These are phyloP conservation scores for Uria aalge DNA, from an alignment of 2,113 vertebrate genomes.

Conservation along the genomic window DNA sequence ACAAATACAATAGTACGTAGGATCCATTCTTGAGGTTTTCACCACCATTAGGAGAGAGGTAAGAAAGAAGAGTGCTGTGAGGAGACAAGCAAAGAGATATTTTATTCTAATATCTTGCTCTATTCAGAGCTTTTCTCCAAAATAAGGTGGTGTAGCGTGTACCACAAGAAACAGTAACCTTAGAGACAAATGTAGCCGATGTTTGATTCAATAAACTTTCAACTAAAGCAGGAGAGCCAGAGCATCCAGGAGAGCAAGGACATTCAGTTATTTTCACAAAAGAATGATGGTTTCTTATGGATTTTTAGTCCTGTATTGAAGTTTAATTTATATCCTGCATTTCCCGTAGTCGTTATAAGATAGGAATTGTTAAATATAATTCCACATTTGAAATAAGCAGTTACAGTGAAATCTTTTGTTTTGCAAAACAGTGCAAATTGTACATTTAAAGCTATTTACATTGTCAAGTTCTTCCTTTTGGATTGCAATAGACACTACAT, in stretches of 20 bases:
- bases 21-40: background rate
- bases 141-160: background rate
- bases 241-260: background rate
- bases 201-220: background rate
- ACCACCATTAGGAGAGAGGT: background rate
- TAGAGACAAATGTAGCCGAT: background rate
- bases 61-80: background rate
- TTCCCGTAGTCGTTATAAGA: background rate
- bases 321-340: background rate
- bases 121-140: background rate
- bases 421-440: background rate
- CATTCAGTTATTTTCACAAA: background rate
- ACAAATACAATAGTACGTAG: background rate
- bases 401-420: background rate
- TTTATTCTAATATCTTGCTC: background rate
- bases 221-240: background rate
- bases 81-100: background rate
- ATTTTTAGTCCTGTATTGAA: background rate
- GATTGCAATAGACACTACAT: background rate
- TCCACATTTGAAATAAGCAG: background rate
- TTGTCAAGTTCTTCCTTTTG: background rate
- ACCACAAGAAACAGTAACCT: background rate
- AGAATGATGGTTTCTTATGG: rapidly evolving
- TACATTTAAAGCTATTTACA: background rate
- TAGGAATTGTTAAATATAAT: background rate